These are phyloP conservation scores for Syngnathus rostellatus DNA, from an alignment of 2,797 vertebrate genomes.

Conservation along the genomic window DNA sequence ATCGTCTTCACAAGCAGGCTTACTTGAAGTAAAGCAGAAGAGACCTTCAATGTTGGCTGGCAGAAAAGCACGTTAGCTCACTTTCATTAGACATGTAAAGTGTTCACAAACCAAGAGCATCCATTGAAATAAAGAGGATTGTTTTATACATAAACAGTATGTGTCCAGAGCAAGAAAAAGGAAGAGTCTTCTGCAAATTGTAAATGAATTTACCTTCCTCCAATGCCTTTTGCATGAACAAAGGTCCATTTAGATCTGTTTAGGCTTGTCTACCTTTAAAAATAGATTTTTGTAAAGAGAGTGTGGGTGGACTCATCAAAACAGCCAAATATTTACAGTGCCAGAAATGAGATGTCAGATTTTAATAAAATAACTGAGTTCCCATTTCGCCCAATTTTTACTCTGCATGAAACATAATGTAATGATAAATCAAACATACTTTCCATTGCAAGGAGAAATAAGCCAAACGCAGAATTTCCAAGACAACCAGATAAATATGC, in stretches of 20 bases:
- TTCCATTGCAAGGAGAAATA: slow-evolving; percentile 52
- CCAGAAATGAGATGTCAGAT: slow-evolving; percentile 69
- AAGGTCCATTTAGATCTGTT: slow-evolving; percentile 44
- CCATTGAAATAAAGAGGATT: slow-evolving; percentile 24
- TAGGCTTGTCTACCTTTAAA: slow-evolving; percentile 56
- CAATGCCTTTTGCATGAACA: slow-evolving; percentile 30
- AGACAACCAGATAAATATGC: slow-evolving; percentile 55
- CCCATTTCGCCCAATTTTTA: slow-evolving; percentile 65
- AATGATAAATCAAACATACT: slow-evolving; percentile 70
- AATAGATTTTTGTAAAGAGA: slow-evolving; percentile 56
- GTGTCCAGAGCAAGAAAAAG: slow-evolving; percentile 17
- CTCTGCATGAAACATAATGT: slow-evolving; percentile 70
- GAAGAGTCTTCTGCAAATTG: slow-evolving; percentile 21
- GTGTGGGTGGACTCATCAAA: slow-evolving; percentile 63
- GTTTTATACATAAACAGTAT: slow-evolving; percentile 44
- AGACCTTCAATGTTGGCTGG: background rate
- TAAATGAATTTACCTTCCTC: slow-evolving; percentile 24
- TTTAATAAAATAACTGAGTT: slow-evolving; percentile 70
- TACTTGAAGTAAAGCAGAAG: slow-evolving; percentile 22
- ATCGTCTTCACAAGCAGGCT: slow-evolving; percentile 21
- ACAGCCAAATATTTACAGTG: slow-evolving; percentile 72
- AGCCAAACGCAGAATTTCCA: slow-evolving; percentile 58
- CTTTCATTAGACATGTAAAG: background rate
- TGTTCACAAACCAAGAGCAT: slow-evolving; percentile 18
- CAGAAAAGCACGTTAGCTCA: background rate